A percentile compares a stretch with the other conserved stretches of the same genome.
phyloP scores from a whole-genome alignment of 2,113 vertebrate species.

The Manacus vitellinus region DNA sequence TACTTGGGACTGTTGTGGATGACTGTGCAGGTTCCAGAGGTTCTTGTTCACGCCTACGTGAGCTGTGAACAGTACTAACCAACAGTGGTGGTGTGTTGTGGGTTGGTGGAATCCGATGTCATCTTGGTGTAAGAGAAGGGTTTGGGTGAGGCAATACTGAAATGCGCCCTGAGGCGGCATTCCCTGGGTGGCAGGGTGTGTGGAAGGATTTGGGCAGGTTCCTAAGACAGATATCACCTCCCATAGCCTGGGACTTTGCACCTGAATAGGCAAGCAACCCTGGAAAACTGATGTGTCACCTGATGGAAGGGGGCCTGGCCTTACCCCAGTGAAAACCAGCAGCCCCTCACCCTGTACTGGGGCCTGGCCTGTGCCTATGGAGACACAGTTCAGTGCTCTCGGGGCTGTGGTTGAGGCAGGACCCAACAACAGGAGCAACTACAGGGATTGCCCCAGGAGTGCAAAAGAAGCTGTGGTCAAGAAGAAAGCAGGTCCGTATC shows the following conservation, averaged over 20 bases:
- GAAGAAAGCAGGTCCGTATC: background rate
- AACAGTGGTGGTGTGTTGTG: background rate
- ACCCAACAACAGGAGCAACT: background rate
- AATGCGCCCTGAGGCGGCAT: rapidly evolving
- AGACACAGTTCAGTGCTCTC: background rate
- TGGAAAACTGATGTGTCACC: rapidly evolving
- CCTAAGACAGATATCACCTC: background rate
- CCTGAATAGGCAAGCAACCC: background rate
- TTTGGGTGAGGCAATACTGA: background rate
- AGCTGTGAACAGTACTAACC: background rate
- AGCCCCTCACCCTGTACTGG: background rate
- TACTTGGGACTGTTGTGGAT: background rate
- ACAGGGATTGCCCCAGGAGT: background rate
- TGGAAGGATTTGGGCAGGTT: background rate
- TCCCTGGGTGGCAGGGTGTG: background rate
- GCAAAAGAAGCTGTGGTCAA: background rate
- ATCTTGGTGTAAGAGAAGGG: background rate
- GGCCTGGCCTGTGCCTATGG: background rate
- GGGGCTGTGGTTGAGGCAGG: background rate
- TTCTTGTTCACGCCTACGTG: background rate
- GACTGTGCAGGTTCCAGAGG: background rate
- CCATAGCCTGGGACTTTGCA: background rate
- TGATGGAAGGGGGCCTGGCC: background rate
- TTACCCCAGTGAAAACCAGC: background rate
- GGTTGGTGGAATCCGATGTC: background rate